phyloP scores from a whole-genome alignment of 2,888 invertebrate genomes.

The Ceraclea dissimilis region DNA sequence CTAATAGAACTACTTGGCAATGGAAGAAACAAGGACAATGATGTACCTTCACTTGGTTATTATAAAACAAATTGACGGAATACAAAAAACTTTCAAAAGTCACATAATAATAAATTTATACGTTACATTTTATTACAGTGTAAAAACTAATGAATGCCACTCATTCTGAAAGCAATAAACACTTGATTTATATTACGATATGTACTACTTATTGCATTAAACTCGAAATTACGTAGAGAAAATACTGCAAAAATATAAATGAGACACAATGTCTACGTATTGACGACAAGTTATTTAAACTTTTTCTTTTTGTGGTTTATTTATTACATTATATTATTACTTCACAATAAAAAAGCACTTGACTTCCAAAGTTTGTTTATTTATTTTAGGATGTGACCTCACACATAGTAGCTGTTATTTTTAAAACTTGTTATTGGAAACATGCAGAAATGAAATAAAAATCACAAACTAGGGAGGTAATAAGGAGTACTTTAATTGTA shows the following conservation, averaged over 20 bases:
- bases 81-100: not conserved
- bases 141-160: not conserved
- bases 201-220: too few relatives aligned
- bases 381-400: conserved; percentile 24
- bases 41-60: conserved; percentile 6
- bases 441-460: too few relatives aligned
- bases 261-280: too few relatives aligned
- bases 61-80: too few relatives aligned
- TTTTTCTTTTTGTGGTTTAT: too few relatives aligned
- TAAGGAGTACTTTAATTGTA: not conserved
- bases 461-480: too few relatives aligned
- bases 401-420: not conserved
- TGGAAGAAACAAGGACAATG: not conserved
- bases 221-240: too few relatives aligned
- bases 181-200: too few relatives aligned
- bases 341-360: not conserved
- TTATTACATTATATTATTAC: too few relatives aligned
- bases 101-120: not conserved
- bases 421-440: not conserved
- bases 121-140: not conserved
- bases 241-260: too few relatives aligned
- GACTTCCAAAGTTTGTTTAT: conserved; percentile 9
- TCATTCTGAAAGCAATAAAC: not conserved
- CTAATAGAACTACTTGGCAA: not conserved
- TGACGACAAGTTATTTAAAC: too few relatives aligned